A percentile compares a stretch with the other conserved stretches of the same genome.
Evolutionary conservation across 2,797 vertebrate species (phyloP).

Genomic region (Yasuhikotakia modesta): DNA sequence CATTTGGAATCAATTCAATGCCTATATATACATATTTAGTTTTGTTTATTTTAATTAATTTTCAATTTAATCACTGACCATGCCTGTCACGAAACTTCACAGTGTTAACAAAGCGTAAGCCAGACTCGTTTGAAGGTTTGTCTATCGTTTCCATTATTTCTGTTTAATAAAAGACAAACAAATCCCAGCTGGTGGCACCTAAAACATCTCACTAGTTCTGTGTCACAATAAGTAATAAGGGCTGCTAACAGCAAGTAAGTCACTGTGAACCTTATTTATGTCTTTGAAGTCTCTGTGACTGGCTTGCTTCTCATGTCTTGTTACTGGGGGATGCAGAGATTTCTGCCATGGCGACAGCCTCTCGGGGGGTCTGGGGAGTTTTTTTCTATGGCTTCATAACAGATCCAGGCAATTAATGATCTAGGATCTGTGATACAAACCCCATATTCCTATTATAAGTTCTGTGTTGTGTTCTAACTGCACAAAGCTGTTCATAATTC

Average conservation of each 20-base stretch:
- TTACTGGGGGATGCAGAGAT: conserved; percentile 38
- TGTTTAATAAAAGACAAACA: conserved; percentile 53
- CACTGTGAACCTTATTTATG: conserved; percentile 53
- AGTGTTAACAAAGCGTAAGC: conserved; percentile 11
- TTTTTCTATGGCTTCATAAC: conserved; percentile 50
- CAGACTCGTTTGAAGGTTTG: conserved; percentile 12
- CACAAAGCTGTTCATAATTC: conserved; percentile 3
- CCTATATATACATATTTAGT: not conserved
- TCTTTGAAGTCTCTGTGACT: conserved; percentile 59
- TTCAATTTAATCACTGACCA: not conserved
- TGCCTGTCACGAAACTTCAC: conserved; percentile 24
- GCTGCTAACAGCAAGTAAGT: conserved; percentile 53
- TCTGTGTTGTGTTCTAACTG: conserved; percentile 28
- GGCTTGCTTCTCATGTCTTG: conserved; percentile 58
- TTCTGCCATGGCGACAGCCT: conserved; percentile 50
- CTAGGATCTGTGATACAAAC: conserved; percentile 46
- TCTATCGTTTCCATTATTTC: conserved; percentile 44
- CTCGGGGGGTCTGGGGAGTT: conserved; percentile 48
- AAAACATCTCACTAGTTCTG: conserved; percentile 46
- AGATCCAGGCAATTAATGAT: conserved; percentile 54
- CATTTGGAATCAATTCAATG: conserved; percentile 6
- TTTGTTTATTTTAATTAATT: conserved; percentile 17
- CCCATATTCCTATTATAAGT: conserved; percentile 25
- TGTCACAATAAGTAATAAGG: conserved; percentile 57
- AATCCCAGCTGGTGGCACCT: conserved; percentile 48